Conservation (phyloP, 2,888 invertebrate species). For the Scrobipalpa costella region DNA sequence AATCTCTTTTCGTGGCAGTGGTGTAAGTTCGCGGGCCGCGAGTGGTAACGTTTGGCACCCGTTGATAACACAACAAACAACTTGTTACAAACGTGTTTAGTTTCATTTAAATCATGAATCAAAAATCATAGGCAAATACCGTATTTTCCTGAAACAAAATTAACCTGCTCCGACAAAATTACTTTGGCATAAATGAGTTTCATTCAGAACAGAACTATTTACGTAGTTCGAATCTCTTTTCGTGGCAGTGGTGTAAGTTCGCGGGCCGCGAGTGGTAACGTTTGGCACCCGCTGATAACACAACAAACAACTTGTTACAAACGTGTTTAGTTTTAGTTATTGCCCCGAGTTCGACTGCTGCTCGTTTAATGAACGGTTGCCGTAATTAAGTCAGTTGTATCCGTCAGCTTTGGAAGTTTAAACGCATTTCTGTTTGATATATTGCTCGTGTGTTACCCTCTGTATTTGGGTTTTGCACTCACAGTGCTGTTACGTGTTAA, state of each 20-base stretch:
- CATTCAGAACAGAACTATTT: too few species aligned
- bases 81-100: too few species aligned
- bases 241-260: slow-evolving; percentile 59
- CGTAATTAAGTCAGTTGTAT: slow-evolving; percentile 64
- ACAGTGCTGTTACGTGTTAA: too few species aligned
- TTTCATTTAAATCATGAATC: too few species aligned
- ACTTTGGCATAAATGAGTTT: too few species aligned
- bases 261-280: slow-evolving; percentile 71
- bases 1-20: too few species aligned
- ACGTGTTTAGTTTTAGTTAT: slow-evolving; percentile 81
- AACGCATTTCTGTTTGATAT: slow-evolving; percentile 27
- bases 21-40: too few species aligned
- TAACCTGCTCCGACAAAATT: too few species aligned
- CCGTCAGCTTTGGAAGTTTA: slow-evolving; percentile 31
- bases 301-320: slow-evolving; percentile 81
- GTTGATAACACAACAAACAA: too few species aligned
- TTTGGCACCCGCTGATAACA: slow-evolving; percentile 78
- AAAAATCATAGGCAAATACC: too few species aligned
- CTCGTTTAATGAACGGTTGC: slow-evolving; percentile 71
- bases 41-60: too few species aligned
- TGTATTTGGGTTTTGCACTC: not conserved
- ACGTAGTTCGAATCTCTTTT: not conserved
- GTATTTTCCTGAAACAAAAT: too few species aligned
- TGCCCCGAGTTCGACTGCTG: slow-evolving; percentile 76
- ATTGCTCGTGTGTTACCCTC: slow-evolving; percentile 15